These are phyloP conservation scores for Drosophila anomalata DNA, from an alignment of 2,888 invertebrate species.

Conservation along the genomic window DNA sequence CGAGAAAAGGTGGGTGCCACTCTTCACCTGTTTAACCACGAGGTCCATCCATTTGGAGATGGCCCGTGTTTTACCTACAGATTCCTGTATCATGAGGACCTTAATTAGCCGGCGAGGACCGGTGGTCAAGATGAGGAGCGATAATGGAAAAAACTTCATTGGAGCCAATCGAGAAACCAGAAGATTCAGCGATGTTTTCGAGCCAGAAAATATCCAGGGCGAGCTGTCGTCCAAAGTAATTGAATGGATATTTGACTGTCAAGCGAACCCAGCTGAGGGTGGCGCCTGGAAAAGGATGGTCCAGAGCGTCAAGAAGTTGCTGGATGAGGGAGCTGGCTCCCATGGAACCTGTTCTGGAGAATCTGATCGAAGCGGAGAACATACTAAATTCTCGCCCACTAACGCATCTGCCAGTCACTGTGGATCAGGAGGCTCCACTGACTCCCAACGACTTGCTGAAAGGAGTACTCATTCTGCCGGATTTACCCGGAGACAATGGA, in stretches of 20 bases:
- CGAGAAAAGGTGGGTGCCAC: too few relatives aligned
- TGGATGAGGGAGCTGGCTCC: too few relatives aligned
- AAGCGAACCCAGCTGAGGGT: not conserved
- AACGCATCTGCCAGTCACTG: too few relatives aligned
- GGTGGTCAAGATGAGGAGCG: not conserved
- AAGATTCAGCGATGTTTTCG: too few relatives aligned
- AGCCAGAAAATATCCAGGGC: not conserved
- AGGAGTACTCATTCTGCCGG: too few relatives aligned
- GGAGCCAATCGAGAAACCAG: not conserved
- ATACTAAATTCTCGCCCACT: too few relatives aligned
- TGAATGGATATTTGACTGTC: not conserved
- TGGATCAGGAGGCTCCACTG: too few relatives aligned
- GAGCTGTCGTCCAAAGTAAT: not conserved
- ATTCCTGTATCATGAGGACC: not conserved
- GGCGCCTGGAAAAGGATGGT: too few relatives aligned
- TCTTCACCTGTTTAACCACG: too few relatives aligned
- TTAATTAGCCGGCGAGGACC: not conserved
- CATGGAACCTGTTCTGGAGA: not conserved
- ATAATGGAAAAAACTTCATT: not conserved
- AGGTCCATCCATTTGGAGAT: not conserved
- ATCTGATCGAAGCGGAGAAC: too few relatives aligned
- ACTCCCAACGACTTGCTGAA: too few relatives aligned
- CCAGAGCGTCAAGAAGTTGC: conserved; percentile 5
- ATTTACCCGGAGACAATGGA: too few relatives aligned
- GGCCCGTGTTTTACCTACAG: not conserved